Percentiles rank a stretch among this genome's conserved stretches.
These are phyloP conservation scores for Peromyscus maniculatus DNA, from an alignment of 2,113 vertebrate species.

Conservation along the genomic window DNA sequence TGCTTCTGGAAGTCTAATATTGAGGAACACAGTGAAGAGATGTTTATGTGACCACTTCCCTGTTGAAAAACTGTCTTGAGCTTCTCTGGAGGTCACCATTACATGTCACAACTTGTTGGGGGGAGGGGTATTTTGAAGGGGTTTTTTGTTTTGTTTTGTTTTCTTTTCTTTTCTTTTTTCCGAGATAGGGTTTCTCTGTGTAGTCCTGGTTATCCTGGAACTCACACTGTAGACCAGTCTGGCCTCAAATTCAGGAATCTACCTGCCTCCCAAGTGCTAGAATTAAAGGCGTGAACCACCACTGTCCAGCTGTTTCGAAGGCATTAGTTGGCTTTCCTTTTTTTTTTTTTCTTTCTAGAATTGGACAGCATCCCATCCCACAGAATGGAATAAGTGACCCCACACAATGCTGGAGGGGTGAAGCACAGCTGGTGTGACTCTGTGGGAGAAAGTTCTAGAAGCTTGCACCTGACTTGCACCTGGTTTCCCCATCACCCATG, in stretches of 20 bases:
- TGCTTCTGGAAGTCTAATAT: not conserved
- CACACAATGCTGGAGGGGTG: not conserved
- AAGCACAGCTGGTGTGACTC: not conserved
- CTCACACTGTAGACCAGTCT: not conserved
- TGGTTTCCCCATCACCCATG: not conserved
- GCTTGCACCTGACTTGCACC: not conserved
- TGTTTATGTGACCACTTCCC: not conserved
- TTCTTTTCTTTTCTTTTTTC: not conserved
- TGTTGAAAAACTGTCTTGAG: not conserved
- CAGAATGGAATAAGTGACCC: not conserved
- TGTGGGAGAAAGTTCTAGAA: not conserved
- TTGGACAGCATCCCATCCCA: not conserved
- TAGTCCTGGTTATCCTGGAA: not conserved
- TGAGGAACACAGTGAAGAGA: not conserved
- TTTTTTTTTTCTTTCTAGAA: not conserved
- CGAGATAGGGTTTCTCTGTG: not conserved
- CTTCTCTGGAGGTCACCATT: not conserved
- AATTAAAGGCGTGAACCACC: not conserved
- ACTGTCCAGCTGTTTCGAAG: not conserved
- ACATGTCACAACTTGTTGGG: not conserved
- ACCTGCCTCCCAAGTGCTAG: not conserved
- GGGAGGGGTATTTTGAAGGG: not conserved
- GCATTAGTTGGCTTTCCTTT: not conserved
- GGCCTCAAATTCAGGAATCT: not conserved
- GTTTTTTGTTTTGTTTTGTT: not conserved